Evolutionary conservation across 2,888 invertebrate species (phyloP).

Genomic region (Apocheima hispidaria): DNA sequence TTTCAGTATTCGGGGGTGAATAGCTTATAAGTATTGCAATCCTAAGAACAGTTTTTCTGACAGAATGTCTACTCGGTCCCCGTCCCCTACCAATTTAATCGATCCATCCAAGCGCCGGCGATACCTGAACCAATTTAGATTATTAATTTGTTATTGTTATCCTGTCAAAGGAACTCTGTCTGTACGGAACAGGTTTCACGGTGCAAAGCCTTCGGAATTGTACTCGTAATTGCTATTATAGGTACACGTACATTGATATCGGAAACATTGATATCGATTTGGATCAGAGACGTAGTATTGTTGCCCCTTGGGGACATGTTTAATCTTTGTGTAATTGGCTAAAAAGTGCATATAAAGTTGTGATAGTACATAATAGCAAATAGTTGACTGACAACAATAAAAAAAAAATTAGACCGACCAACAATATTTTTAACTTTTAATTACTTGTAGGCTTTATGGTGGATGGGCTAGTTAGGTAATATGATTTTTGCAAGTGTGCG

Average conservation of each 20-base stretch:
- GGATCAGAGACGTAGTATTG: not conserved
- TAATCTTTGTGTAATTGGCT: not conserved
- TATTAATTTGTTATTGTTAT: conserved; percentile 43
- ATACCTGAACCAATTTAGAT: conserved; percentile 30
- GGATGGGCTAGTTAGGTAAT: no score
- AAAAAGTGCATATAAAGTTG: no score
- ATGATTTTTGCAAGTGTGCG: no score
- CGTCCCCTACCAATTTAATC: conserved; percentile 4
- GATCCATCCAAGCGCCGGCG: conserved; percentile 11
- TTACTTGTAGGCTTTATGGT: no score
- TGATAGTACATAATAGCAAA: no score
- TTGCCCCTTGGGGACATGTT: not conserved
- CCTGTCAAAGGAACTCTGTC: conserved; percentile 33
- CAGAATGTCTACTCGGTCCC: not conserved
- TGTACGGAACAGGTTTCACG: not conserved
- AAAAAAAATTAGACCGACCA: no score
- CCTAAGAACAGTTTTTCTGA: not conserved
- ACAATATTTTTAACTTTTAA: no score
- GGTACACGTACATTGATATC: not conserved
- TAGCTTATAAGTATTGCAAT: not conserved
- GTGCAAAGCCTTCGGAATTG: conserved; percentile 8
- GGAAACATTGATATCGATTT: not conserved
- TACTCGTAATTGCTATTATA: not conserved
- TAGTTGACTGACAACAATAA: no score
- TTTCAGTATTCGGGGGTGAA: no score